Evolutionary conservation across 1,140 invertebrate species (phyloP).

Genomic region (Zaprionus kolodkinae): DNA sequence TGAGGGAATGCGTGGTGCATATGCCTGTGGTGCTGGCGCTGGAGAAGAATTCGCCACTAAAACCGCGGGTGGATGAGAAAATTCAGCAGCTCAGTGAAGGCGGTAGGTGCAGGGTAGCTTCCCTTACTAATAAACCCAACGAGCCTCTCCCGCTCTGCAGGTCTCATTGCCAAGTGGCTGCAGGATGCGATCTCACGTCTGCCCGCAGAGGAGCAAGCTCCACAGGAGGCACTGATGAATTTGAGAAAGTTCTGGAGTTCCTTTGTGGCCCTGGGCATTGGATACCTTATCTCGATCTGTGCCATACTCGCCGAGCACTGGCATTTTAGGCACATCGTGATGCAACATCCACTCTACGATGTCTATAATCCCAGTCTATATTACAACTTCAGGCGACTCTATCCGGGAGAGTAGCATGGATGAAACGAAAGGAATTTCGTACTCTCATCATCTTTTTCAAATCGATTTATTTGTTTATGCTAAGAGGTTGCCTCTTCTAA

Average conservation of each 20-base stretch:
- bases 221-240: slow-evolving; percentile 89
- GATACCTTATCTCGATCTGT: slow-evolving; percentile 87
- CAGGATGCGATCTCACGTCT: slow-evolving; percentile 88
- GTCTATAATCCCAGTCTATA: slow-evolving; percentile 86
- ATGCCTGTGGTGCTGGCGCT: slow-evolving; percentile 92
- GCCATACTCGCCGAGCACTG: slow-evolving; percentile 87
- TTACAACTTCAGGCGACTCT: slow-evolving; percentile 72
- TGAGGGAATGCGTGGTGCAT: slow-evolving; percentile 91
- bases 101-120: slow-evolving; percentile 80
- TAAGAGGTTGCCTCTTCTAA: not conserved
- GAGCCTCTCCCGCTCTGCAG: slow-evolving; percentile 11
- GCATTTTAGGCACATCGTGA: slow-evolving; percentile 88
- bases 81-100: slow-evolving; percentile 89
- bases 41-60: slow-evolving; percentile 92
- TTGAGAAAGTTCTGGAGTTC: slow-evolving; percentile 91
- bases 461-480: not conserved
- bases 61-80: slow-evolving; percentile 88
- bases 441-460: slow-evolving; percentile 12
- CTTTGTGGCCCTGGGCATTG: slow-evolving; percentile 88
- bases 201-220: slow-evolving; percentile 85
- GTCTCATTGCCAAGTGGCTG: slow-evolving; percentile 90
- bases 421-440: no score
- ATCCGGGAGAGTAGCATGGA: slow-evolving; percentile 39
- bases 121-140: no score
- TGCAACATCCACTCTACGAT: slow-evolving; percentile 89